Evolutionary conservation across 2,797 vertebrate genomes (phyloP).

Genomic region (Emys orbicularis): DNA sequence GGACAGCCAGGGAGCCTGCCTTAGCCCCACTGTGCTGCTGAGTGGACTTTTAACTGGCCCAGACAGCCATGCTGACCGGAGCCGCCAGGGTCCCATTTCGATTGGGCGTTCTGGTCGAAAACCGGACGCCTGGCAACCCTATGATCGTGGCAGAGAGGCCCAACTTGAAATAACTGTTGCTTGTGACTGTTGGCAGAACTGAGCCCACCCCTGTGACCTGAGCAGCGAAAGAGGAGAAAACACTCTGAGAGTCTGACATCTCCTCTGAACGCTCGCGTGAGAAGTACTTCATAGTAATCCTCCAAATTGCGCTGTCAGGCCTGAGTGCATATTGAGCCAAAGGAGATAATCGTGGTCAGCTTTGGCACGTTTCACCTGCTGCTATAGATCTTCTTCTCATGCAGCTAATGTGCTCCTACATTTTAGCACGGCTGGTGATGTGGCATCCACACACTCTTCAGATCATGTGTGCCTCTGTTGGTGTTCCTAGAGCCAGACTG

Average conservation of each 20-base stretch:
- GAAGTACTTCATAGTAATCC: not conserved
- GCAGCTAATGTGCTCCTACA: not conserved
- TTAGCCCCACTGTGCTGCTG: too few species aligned
- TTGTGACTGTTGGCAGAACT: not conserved
- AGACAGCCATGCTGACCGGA: too few species aligned
- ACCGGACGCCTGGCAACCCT: too few species aligned
- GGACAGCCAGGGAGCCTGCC: too few species aligned
- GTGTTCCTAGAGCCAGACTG: rapidly evolving
- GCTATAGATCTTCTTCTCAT: rapidly evolving
- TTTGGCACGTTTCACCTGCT: not conserved
- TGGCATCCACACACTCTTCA: not conserved
- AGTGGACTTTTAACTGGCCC: too few species aligned
- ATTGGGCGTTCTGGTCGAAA: too few species aligned
- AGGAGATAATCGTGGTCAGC: rapidly evolving
- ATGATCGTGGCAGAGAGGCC: too few species aligned
- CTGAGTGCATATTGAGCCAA: not conserved
- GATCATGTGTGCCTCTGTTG: rapidly evolving
- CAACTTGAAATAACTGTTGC: too few species aligned
- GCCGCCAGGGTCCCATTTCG: too few species aligned
- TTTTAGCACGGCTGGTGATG: not conserved
- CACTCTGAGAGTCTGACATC: not conserved
- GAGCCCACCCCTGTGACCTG: not conserved
- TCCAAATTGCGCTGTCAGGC: not conserved
- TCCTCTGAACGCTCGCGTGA: not conserved
- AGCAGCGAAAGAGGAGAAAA: not conserved